Evolutionary conservation across 2,888 invertebrate species (phyloP).

Genomic region (Ommatoiulus sabulosus): DNA sequence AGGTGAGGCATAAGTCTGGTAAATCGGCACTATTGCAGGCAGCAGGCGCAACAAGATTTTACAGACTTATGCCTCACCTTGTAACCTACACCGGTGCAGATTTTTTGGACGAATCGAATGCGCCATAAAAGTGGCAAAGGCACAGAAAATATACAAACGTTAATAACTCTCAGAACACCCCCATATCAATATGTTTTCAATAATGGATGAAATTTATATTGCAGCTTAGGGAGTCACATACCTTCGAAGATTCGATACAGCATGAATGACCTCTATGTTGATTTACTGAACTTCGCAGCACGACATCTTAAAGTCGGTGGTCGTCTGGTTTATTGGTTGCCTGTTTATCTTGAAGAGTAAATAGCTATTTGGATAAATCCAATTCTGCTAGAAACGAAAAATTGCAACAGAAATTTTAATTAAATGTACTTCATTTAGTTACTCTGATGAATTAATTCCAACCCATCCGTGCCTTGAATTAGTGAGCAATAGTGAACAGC

Average conservation of each 20-base stretch:
- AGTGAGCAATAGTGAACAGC: constrained; percentile 89
- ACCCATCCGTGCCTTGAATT: constrained; percentile 82
- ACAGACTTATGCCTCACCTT: too few species aligned
- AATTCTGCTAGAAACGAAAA: background rate
- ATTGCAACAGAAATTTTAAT: constrained; percentile 14
- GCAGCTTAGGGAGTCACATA: constrained; percentile 63
- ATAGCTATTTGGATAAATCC: constrained; percentile 46
- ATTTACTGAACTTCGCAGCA: constrained; percentile 86
- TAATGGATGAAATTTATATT: background rate
- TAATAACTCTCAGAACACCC: too few species aligned
- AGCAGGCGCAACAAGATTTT: too few species aligned
- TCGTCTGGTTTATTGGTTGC: constrained; percentile 95
- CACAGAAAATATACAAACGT: too few species aligned
- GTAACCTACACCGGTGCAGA: too few species aligned
- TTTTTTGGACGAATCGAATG: too few species aligned
- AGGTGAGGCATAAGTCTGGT: too few species aligned
- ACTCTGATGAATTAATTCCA: constrained; percentile 80
- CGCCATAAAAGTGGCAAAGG: too few species aligned
- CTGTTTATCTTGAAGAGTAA: constrained; percentile 80
- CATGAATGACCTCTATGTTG: constrained; percentile 83
- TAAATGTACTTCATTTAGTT: constrained; percentile 65
- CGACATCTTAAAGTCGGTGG: constrained; percentile 80
- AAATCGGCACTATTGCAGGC: too few species aligned
- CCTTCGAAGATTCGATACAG: constrained; percentile 82
- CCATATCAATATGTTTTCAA: too few species aligned